phyloP scores from a whole-genome alignment of 2,797 vertebrate genomes.

The Lepidocolaptes lacrymiger region DNA sequence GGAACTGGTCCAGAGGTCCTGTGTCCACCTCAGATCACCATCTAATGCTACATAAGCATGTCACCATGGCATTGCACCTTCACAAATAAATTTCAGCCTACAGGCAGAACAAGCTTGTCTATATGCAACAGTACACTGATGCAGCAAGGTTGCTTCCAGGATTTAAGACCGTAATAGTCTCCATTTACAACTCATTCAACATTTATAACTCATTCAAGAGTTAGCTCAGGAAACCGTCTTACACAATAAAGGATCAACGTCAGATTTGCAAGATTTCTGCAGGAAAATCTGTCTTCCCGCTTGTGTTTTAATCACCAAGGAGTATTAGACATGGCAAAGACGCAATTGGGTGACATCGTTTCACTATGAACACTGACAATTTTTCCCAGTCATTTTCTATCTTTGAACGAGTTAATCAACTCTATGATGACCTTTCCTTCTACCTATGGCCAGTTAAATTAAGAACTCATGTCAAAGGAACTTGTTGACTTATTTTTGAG shows the following conservation, averaged over 20 bases:
- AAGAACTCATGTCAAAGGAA: neutral
- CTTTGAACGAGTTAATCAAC: neutral
- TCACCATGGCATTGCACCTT: neutral
- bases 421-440: neutral
- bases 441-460: neutral
- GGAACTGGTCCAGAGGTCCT: neutral
- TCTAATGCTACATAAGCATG: neutral
- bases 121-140: neutral
- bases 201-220: neutral
- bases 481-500: neutral
- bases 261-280: neutral
- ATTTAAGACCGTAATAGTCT: neutral
- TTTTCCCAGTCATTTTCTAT: neutral
- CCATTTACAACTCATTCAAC: neutral
- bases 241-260: neutral
- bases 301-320: neutral
- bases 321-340: neutral
- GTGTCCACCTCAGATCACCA: neutral
- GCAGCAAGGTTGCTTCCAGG: neutral
- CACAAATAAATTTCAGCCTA: neutral
- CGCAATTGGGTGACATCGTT: neutral
- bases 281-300: neutral
- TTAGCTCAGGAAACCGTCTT: neutral
- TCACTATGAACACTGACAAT: neutral
- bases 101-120: neutral